phyloP scores from a whole-genome alignment of 1,140 invertebrate species.

The Phymorhynchus buccinoides region DNA sequence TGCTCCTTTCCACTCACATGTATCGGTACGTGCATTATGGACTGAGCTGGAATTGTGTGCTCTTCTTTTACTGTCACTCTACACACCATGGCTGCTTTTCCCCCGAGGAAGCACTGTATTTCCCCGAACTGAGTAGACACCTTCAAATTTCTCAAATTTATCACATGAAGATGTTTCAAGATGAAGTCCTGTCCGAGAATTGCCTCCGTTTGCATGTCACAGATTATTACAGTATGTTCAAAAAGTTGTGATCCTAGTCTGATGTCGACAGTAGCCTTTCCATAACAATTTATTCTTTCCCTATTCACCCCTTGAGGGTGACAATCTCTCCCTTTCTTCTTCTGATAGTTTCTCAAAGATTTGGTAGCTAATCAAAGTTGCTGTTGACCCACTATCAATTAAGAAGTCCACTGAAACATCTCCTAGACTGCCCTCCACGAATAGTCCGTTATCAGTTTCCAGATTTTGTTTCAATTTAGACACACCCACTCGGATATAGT shows the following conservation, averaged over 20 bases:
- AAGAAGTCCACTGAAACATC: constrained; percentile 24
- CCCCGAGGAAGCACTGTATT: constrained; percentile 36
- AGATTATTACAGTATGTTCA: constrained; percentile 4
- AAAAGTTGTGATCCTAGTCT: background rate
- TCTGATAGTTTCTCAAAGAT: constrained; percentile 20
- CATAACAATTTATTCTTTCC: background rate
- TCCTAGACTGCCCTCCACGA: background rate
- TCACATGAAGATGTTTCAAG: constrained; percentile 14
- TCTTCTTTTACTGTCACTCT: constrained; percentile 20
- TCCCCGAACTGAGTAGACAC: background rate
- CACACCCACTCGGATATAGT: background rate
- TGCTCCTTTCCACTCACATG: constrained; percentile 27
- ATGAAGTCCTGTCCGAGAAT: constrained; percentile 38
- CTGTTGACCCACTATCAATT: constrained; percentile 34
- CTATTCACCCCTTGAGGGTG: constrained; percentile 27
- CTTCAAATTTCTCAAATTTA: constrained; percentile 1
- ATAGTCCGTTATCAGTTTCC: constrained; percentile 13
- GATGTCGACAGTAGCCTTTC: background rate
- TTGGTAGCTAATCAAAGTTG: constrained; percentile 13
- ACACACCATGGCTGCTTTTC: constrained; percentile 43
- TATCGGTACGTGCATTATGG: constrained; percentile 23
- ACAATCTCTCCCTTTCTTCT: background rate
- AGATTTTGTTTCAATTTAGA: background rate
- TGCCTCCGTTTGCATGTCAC: constrained; percentile 1
- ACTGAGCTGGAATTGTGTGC: constrained; percentile 33